Evolutionary conservation across 2,797 vertebrate species (phyloP).

Genomic region (Rhabdophis nuchalis): DNA sequence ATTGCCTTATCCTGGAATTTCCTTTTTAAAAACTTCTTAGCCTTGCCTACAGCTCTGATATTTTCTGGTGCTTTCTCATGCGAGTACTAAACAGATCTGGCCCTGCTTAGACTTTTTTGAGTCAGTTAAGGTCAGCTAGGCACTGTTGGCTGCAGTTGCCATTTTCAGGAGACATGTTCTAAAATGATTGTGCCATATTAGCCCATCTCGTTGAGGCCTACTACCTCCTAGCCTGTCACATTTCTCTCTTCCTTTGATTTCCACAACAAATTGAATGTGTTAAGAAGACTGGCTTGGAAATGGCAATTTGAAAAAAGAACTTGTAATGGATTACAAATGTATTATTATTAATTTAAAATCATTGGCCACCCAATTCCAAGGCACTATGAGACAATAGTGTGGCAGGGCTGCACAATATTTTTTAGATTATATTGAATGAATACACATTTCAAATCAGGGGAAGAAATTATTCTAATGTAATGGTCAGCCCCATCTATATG

Average conservation of each 20-base stretch:
- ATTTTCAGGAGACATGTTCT: neutral
- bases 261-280: neutral
- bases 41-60: neutral
- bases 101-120: neutral
- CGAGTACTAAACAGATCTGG: neutral
- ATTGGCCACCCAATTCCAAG: neutral
- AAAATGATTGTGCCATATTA: neutral
- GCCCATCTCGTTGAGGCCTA: neutral
- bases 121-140: neutral
- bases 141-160: neutral
- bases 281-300: neutral
- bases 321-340: neutral
- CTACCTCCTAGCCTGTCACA: neutral
- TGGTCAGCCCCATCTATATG: neutral
- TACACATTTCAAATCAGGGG: neutral
- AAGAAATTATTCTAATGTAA: neutral
- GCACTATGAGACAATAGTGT: neutral
- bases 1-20: neutral
- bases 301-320: neutral
- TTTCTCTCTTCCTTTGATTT: neutral
- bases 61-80: neutral
- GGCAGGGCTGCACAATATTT: neutral
- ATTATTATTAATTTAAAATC: neutral
- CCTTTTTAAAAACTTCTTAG: neutral
- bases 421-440: neutral